Evolutionary conservation across 2,113 vertebrate genomes (phyloP).

Genomic region (Prunella himalayana): DNA sequence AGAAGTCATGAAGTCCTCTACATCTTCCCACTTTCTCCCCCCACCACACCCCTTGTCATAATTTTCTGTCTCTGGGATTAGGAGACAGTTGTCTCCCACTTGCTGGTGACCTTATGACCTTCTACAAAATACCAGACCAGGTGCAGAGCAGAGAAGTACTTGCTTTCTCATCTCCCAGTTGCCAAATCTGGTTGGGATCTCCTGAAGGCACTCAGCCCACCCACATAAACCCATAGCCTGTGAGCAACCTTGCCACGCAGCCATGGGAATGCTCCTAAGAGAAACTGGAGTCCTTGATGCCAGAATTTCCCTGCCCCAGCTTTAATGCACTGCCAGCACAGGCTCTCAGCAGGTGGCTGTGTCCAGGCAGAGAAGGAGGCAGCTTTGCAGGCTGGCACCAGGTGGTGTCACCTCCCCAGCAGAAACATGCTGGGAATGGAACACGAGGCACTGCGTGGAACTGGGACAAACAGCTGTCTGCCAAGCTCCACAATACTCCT

Average conservation of each 20-base stretch:
- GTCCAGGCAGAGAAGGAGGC: not conserved
- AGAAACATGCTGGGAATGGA: not conserved
- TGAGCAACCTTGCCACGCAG: not conserved
- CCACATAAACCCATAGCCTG: not conserved
- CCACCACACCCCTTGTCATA: fast-evolving
- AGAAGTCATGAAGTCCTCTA: not conserved
- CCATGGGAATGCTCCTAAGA: not conserved
- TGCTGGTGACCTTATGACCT: not conserved
- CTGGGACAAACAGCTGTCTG: not conserved
- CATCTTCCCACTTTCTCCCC: not conserved
- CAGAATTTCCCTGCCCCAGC: not conserved
- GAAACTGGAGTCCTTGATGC: fast-evolving
- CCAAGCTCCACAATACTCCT: not conserved
- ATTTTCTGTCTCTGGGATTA: not conserved
- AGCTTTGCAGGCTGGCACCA: not conserved
- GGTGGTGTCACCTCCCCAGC: not conserved
- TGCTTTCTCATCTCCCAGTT: not conserved
- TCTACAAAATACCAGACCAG: not conserved
- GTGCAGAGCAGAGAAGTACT: not conserved
- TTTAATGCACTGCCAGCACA: fast-evolving
- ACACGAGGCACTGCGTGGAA: not conserved
- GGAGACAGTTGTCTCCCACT: not conserved
- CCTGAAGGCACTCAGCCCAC: no score
- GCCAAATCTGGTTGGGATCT: not conserved
- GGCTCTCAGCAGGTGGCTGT: not conserved